Percentiles rank a stretch among this genome's conserved stretches.
phyloP scores from a whole-genome alignment of 2,113 vertebrate genomes.

The Lipophrys pholis region DNA sequence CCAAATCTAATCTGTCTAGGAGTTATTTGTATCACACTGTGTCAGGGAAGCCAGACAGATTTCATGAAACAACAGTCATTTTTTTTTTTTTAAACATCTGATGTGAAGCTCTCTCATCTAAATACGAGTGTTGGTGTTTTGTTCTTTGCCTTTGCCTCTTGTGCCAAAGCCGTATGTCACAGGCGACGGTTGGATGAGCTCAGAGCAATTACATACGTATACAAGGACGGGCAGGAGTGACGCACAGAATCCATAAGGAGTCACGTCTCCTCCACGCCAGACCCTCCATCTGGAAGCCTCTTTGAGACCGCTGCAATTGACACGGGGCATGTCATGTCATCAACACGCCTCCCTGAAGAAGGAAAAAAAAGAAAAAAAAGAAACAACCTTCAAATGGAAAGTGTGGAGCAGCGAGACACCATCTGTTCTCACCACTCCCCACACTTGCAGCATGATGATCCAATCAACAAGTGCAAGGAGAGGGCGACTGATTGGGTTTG shows the following conservation, averaged over 20 bases:
- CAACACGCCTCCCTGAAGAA: constrained; percentile 36
- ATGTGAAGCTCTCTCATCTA: not conserved
- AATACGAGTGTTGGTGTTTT: not conserved
- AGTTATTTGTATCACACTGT: not conserved
- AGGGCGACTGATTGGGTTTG: constrained; percentile 13
- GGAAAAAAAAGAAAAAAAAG: constrained; percentile 5
- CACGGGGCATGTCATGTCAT: constrained; percentile 50
- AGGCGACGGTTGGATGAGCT: constrained; percentile 36
- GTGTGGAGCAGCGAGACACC: constrained; percentile 30
- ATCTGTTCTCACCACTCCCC: constrained; percentile 49
- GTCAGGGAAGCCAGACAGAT: not conserved
- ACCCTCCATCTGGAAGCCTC: constrained; percentile 60
- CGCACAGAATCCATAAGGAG: constrained; percentile 57
- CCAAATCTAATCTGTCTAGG: no score
- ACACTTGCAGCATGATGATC: constrained; percentile 19
- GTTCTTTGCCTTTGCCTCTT: not conserved
- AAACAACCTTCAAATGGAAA: constrained; percentile 42
- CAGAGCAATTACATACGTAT: constrained; percentile 28
- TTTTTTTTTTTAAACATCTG: not conserved
- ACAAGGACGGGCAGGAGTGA: constrained; percentile 47
- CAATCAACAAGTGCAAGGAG: constrained; percentile 4
- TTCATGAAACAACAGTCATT: not conserved
- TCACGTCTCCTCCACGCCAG: constrained; percentile 63
- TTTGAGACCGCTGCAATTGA: constrained; percentile 37
- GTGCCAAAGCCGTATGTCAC: not conserved